phyloP scores from a whole-genome alignment of 2,113 vertebrate species.

The Hippocampus abdominalis region DNA sequence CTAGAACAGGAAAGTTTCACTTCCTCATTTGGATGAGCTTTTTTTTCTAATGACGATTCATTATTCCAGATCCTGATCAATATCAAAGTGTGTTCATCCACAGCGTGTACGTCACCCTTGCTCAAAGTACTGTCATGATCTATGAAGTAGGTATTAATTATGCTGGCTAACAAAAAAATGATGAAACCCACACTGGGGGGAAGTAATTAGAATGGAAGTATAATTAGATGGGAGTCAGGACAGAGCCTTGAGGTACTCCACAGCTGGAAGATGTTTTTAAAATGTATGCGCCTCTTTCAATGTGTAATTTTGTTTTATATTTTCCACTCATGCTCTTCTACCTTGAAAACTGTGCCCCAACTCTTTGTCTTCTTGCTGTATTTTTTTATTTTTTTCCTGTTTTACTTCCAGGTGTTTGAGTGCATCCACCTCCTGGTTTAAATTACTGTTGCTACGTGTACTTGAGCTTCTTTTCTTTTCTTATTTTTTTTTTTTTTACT shows the following conservation, averaged over 20 bases:
- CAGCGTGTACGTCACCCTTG: neutral
- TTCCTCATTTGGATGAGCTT: neutral
- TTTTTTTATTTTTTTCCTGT: slow-evolving; percentile 12
- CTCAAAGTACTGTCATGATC: neutral
- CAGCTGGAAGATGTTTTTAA: neutral
- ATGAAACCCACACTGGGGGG: neutral
- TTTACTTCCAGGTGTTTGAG: slow-evolving; percentile 45
- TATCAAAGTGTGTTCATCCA: neutral
- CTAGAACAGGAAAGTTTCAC: neutral
- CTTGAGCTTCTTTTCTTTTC: slow-evolving; percentile 29
- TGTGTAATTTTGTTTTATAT: slow-evolving; percentile 1
- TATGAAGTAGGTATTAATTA: neutral
- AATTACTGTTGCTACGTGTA: slow-evolving; percentile 39
- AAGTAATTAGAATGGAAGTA: neutral
- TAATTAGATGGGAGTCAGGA: neutral
- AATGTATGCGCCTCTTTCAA: neutral
- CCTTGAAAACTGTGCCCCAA: neutral
- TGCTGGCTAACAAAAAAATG: neutral
- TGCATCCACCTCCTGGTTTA: slow-evolving; percentile 43
- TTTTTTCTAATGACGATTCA: neutral
- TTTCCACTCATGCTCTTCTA: neutral
- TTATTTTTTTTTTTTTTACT: slow-evolving; percentile 34
- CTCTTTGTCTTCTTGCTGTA: neutral
- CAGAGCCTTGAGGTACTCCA: neutral
- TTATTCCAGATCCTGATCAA: neutral